These are phyloP conservation scores for Tetramorium parvispinum DNA, from an alignment of 1,140 invertebrate species.

Conservation along the genomic window DNA sequence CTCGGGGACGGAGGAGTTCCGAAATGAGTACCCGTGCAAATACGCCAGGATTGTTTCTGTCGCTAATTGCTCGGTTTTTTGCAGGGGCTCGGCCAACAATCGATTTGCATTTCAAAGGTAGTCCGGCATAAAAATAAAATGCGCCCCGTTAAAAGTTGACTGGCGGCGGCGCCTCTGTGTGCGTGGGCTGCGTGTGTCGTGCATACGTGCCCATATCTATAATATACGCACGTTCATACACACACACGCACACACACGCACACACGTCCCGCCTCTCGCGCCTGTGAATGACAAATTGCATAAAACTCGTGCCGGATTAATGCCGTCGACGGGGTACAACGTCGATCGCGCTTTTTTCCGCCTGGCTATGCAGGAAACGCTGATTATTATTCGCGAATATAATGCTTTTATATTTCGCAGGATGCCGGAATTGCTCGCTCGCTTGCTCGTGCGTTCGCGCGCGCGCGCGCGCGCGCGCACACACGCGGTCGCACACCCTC, in stretches of 20 bases:
- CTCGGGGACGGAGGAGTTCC: conserved; percentile 69
- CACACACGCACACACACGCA: not conserved
- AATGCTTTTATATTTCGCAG: conserved; percentile 59
- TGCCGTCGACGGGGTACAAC: conserved; percentile 73
- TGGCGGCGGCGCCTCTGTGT: conserved; percentile 65
- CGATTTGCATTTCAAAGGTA: conserved; percentile 82
- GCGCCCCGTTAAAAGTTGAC: conserved; percentile 78
- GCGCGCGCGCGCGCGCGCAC: not conserved
- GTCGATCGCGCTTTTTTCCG: conserved; percentile 73
- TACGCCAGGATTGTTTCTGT: conserved; percentile 81
- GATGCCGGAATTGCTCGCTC: conserved; percentile 55
- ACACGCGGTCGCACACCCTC: not conserved
- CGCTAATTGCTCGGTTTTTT: conserved; percentile 80
- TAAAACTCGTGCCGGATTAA: conserved; percentile 75
- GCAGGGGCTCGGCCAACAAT: conserved; percentile 76
- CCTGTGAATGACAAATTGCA: conserved; percentile 73
- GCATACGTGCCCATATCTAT: conserved; percentile 43
- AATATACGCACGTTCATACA: conserved; percentile 15
- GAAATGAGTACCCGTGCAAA: conserved; percentile 82
- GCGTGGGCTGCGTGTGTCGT: conserved; percentile 63
- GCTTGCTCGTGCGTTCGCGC: not conserved
- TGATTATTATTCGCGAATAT: conserved; percentile 70
- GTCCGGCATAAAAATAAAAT: conserved; percentile 77
- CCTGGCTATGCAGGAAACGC: conserved; percentile 57
- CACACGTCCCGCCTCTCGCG: conserved; percentile 20